These are phyloP conservation scores for Masnerella sp. DNA, from an alignment of 2,888 invertebrate species.

Conservation along the genomic window DNA sequence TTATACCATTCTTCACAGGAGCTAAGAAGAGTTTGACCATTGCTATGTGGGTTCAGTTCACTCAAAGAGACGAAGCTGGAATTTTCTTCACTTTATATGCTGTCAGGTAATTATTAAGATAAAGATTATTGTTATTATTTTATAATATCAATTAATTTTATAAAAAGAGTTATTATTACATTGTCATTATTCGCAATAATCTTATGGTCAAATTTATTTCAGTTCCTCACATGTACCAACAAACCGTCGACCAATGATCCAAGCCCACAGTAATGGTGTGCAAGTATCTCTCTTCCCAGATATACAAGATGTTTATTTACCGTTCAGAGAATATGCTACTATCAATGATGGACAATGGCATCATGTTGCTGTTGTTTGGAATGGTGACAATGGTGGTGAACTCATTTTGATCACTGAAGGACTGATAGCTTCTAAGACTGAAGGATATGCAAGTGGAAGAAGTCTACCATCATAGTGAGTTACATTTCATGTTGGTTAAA, in stretches of 20 bases:
- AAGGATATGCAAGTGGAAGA: conserved; percentile 91
- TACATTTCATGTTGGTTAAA: too few relatives aligned
- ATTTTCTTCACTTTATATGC: conserved; percentile 96
- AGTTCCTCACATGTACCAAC: conserved; percentile 89
- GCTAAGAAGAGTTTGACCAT: conserved; percentile 89
- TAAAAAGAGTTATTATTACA: too few relatives aligned
- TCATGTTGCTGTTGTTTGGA: conserved; percentile 96
- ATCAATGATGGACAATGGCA: conserved; percentile 98
- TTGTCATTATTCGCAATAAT: too few relatives aligned
- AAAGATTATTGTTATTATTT: too few relatives aligned
- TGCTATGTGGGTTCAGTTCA: conserved; percentile 98
- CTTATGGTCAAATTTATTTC: conserved; percentile 65
- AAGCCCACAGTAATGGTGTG: conserved; percentile 95
- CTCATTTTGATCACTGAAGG: conserved; percentile 96
- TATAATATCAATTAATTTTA: too few relatives aligned
- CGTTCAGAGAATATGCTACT: conserved; percentile 94
- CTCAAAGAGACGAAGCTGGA: conserved; percentile 93
- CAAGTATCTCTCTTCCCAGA: conserved; percentile 94
- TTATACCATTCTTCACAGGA: conserved; percentile 92
- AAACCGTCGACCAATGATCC: conserved; percentile 88
- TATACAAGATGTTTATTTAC: conserved; percentile 91
- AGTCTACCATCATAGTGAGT: conserved; percentile 90
- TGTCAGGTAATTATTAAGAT: conserved; percentile 83
- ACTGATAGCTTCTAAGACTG: conserved; percentile 93
- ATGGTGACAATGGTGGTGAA: conserved; percentile 90